Evolutionary conservation across 2,797 vertebrate species (phyloP).

Genomic region (Bradypodion ventrale): DNA sequence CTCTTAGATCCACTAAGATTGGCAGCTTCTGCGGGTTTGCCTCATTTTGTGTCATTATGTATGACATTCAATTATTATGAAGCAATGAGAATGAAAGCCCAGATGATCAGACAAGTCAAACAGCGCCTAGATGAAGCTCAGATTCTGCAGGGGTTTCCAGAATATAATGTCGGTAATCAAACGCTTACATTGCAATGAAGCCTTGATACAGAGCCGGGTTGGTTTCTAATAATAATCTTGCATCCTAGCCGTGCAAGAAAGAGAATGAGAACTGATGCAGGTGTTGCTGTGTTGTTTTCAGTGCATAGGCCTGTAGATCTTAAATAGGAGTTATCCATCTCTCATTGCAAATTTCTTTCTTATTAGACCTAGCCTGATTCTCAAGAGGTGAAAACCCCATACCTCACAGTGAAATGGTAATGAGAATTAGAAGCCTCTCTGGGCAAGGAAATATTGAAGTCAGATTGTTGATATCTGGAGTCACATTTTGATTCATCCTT

Average conservation of each 20-base stretch:
- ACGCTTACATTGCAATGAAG: slow-evolving; percentile 65
- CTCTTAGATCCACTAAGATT: slow-evolving; percentile 76
- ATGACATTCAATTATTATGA: slow-evolving; percentile 81
- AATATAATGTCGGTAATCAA: slow-evolving; percentile 67
- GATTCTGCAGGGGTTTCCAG: slow-evolving; percentile 71
- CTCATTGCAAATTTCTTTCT: slow-evolving; percentile 63
- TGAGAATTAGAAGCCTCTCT: slow-evolving; percentile 76
- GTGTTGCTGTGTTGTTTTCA: slow-evolving; percentile 76
- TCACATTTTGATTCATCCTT: slow-evolving; percentile 81
- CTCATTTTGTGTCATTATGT: slow-evolving; percentile 78
- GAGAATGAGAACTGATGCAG: slow-evolving; percentile 65
- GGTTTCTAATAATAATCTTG: slow-evolving; percentile 78
- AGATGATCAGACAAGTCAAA: slow-evolving; percentile 81
- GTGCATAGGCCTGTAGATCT: slow-evolving; percentile 67
- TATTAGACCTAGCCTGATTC: slow-evolving; percentile 73
- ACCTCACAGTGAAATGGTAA: slow-evolving; percentile 74
- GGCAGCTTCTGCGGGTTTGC: slow-evolving; percentile 77
- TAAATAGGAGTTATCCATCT: slow-evolving; percentile 71
- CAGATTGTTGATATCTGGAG: slow-evolving; percentile 85
- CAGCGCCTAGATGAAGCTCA: slow-evolving; percentile 77
- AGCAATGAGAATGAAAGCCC: slow-evolving; percentile 77
- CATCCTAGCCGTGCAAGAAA: slow-evolving; percentile 63
- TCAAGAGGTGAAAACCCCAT: slow-evolving; percentile 80
- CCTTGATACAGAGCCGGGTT: slow-evolving; percentile 69
- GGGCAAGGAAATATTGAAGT: slow-evolving; percentile 81